These are phyloP conservation scores for Uropsilus gracilis DNA, from an alignment of 2,113 vertebrate genomes.

Conservation along the genomic window DNA sequence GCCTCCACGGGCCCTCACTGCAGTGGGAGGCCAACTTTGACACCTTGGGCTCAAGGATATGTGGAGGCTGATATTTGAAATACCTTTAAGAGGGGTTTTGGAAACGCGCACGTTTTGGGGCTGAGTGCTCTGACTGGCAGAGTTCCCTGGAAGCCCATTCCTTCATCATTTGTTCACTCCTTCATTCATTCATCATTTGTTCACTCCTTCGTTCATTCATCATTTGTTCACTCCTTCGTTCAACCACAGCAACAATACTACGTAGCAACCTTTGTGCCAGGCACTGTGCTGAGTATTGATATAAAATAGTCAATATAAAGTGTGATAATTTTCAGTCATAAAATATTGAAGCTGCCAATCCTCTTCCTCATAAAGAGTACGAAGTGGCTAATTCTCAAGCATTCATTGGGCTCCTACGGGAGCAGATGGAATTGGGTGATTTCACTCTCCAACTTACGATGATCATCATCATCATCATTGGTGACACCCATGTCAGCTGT, in stretches of 20 bases:
- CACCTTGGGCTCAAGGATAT: too few relatives aligned
- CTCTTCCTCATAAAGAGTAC: not conserved
- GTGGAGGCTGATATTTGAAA: not conserved
- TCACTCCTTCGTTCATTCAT: too few relatives aligned
- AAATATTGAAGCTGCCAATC: not conserved
- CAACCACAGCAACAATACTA: not conserved
- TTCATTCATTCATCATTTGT: too few relatives aligned
- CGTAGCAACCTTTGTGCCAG: not conserved
- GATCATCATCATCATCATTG: too few relatives aligned
- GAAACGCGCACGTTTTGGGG: not conserved
- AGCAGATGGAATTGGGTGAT: not conserved
- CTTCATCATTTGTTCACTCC: not conserved
- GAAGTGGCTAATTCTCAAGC: not conserved
- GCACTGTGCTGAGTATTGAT: not conserved
- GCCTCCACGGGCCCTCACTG: not conserved
- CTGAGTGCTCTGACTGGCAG: not conserved
- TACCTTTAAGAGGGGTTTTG: not conserved
- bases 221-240: not conserved
- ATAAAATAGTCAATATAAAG: too few relatives aligned
- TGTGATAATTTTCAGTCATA: not conserved
- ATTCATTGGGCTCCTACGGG: not conserved
- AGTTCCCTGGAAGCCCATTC: not conserved
- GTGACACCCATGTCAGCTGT: accelerated
- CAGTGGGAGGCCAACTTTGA: not conserved
- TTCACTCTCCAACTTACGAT: not conserved